Base-by-base conservation (phyloP, 2,888 invertebrate species). In the Melipona bicolor region DNA sequence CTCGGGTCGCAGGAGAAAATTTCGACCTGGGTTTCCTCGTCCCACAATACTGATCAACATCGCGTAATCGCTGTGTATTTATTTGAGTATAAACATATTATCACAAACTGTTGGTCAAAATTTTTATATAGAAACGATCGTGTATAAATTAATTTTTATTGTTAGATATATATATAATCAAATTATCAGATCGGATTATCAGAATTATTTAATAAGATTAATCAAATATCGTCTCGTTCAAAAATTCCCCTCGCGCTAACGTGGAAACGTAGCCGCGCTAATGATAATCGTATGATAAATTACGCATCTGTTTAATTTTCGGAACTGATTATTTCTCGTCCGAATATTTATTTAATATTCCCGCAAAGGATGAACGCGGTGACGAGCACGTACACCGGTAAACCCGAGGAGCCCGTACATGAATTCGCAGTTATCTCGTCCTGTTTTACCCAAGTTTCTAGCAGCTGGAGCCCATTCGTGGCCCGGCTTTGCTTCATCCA, bases 401-500 rank as follows among this genome's bases (percentile, higher is more conserved):
- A 65, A n/a, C n/a, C 24, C 15, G 43, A 24, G 9, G 43, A 43
- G 9, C 43, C 17, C 24, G n/a, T 49, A 50, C 17, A 27, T 15
- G 27, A 61, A 61, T 21, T 49, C n/a, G 21, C 19, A 61, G 27
- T 17, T 61, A 72, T 11, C 61, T 11, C 49, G 3, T 27, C 4
- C 24, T 11, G 6, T 56, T 56, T 68, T 17, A 59, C 27, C 3
- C 67, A 17, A 68, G 54, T 75, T 68, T 27, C 49, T 32, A 49
- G 19, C 27, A 21, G 67, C 6, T 59, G 17, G 5, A 27, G 17
- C 50, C 56, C 49, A 59, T 59, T 49, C 50, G 19, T 5, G 4
- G 11, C 21, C n/a, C 61, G 19, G 43, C 43, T 73, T 73, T 52
- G n/a, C 36, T 19, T 73, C 61, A 59, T 50, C 50, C 49, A 62